phyloP scores from a whole-genome alignment of 92 coral and sea anemone genomes.

The Palythoa grandis region DNA sequence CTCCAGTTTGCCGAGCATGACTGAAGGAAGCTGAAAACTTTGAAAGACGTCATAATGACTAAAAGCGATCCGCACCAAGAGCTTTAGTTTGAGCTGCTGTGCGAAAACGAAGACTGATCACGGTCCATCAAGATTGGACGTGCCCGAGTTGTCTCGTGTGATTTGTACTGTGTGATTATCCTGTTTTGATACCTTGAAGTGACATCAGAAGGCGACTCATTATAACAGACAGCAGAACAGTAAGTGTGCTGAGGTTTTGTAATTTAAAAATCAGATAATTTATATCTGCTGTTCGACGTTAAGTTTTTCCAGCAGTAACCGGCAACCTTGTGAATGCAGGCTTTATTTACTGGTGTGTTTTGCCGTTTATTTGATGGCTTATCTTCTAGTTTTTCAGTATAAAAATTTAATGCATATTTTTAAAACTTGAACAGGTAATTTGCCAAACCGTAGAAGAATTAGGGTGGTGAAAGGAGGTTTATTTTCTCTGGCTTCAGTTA shows the following conservation, averaged over 20 bases:
- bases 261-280: not conserved
- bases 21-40: conserved; percentile 14
- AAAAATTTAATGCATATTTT: conserved; percentile 14
- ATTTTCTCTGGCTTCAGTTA: conserved; percentile 18
- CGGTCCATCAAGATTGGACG: not conserved
- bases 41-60: conserved; percentile 35
- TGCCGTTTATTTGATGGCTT: not conserved
- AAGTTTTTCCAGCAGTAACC: not conserved
- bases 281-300: not conserved
- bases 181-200: not conserved
- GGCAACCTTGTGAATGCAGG: not conserved
- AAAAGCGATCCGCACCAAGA: conserved; percentile 9
- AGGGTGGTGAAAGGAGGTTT: conserved; percentile 17
- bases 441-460: conserved; percentile 21
- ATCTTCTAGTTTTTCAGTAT: conserved; percentile 6
- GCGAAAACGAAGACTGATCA: conserved; percentile 1
- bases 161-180: not conserved
- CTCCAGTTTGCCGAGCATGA: conserved; percentile 36
- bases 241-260: conserved; percentile 16
- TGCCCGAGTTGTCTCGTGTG: not conserved
- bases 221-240: conserved; percentile 19
- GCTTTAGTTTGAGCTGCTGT: conserved; percentile 9
- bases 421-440: conserved; percentile 26
- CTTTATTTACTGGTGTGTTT: not conserved
- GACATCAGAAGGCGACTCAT: not conserved